Base-by-base conservation (phyloP, 2,888 invertebrate genomes). In the Trissoscelio sp. region DNA sequence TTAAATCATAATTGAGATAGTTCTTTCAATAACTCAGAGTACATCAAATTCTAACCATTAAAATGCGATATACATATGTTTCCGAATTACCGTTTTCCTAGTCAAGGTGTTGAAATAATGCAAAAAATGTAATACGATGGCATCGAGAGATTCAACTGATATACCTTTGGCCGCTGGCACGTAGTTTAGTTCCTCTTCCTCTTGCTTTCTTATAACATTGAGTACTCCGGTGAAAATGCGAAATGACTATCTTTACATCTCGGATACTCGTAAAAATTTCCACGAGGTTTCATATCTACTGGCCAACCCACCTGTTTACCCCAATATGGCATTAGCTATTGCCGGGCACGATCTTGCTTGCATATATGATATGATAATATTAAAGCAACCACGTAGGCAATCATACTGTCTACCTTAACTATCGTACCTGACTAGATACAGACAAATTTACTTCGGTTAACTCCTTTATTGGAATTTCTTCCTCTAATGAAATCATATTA, bases 251-350 rank as follows among this genome's bases (percentile, higher is more conserved):
- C 81, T 72, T 81, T 77, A 60, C 66, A 73, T 77, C 77, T 66
- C 16, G 12, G 57, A 31, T 73, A 66, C 66, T 66, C 53, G 39
- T 67, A 81, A 75, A 75, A 62, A 67, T 75, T 48, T 80, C 58
- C 46, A 66, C 64, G 20, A 55, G n/a, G 69, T 9, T 53, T 69
- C 67, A 18, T 75, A 74, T 69, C 75, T 75, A 14, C 22, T 18
- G 73, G 57, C 72, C 79, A 73, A 80, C 83, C 83, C 86, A 86
- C 84, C 85, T 86, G 85, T 85, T 83, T 74, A 80, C 73, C 82
- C 83, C 81, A 81, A 84, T 86, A 85, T 86, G 84, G 85, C 70
- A 83, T 83, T 83, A 83, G 79, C 74, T 69, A 78, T 82, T 79
- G 72, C 79, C 18, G 48, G 57, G 67, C 62, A 48, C 66, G 48